Percentiles rank a stretch among this genome's conserved stretches.
Conservation (phyloP, 2,888 invertebrate genomes). For the Acanthosoma haemorrhoidale region DNA sequence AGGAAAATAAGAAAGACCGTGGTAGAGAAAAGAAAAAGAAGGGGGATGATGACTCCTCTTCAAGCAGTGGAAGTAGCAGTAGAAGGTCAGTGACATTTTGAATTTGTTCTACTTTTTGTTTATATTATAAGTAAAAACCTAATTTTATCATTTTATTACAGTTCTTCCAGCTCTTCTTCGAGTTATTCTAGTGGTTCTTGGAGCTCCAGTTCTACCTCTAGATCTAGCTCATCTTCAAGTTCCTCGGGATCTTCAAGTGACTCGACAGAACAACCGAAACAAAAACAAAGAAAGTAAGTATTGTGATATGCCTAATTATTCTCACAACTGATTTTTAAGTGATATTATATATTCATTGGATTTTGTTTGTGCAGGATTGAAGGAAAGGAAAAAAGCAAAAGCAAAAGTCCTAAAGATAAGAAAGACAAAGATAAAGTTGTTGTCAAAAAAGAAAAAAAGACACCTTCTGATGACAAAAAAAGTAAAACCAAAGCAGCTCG, state of each 20-base stretch:
- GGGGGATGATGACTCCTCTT: slow-evolving; percentile 56
- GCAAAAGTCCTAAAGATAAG: slow-evolving; percentile 42
- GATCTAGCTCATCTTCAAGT: slow-evolving; percentile 72
- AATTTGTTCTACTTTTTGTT: background rate
- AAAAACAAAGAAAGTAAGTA: slow-evolving; percentile 50
- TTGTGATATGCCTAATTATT: slow-evolving; percentile 37
- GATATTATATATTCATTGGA: background rate
- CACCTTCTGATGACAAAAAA: slow-evolving; percentile 40
- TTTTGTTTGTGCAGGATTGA: background rate
- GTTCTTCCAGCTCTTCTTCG: slow-evolving; percentile 71
- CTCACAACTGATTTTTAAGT: no score
- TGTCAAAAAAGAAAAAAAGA: slow-evolving; percentile 43
- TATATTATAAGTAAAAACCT: slow-evolving; percentile 30
- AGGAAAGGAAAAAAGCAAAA: slow-evolving; percentile 44
- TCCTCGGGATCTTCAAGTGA: slow-evolving; percentile 60
- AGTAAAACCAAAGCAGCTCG: slow-evolving; percentile 40
- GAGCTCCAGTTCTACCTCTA: slow-evolving; percentile 56
- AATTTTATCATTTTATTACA: slow-evolving; percentile 22
- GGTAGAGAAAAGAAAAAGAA: slow-evolving; percentile 60
- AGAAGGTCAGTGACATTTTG: slow-evolving; percentile 50
- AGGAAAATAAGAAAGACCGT: slow-evolving; percentile 66
- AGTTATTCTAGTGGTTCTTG: slow-evolving; percentile 50
- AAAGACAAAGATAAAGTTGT: slow-evolving; percentile 48
- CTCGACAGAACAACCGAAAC: slow-evolving; percentile 47
- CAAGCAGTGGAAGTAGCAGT: slow-evolving; percentile 75